A percentile compares a stretch with the other conserved stretches of the same genome.
phyloP scores from a whole-genome alignment of 2,113 vertebrate genomes.

The Cepphus grylle region DNA sequence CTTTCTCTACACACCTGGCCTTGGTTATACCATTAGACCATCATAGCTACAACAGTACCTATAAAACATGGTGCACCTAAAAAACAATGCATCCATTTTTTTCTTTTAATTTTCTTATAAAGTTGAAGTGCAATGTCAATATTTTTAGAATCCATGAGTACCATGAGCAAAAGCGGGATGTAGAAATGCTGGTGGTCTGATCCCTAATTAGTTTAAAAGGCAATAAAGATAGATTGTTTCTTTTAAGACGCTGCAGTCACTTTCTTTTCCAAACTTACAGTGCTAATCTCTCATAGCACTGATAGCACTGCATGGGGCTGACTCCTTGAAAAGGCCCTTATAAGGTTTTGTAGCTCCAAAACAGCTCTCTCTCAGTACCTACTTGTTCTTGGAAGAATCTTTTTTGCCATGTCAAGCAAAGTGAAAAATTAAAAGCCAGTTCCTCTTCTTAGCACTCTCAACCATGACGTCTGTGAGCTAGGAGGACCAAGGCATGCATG shows the following conservation, averaged over 20 bases:
- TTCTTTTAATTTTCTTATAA: neutral
- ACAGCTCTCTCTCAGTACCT: neutral
- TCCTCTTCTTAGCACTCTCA: neutral
- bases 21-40: neutral
- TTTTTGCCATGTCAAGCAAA: neutral
- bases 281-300: neutral
- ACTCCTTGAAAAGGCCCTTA: neutral
- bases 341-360: neutral
- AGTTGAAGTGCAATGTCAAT: neutral
- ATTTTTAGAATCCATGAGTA: neutral
- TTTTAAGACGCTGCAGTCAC: neutral
- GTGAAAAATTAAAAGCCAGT: neutral
- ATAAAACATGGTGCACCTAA: neutral
- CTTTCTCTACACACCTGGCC: neutral
- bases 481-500: neutral
- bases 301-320: neutral
- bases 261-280: neutral
- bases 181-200: constrained; percentile 18
- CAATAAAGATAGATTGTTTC: neutral
- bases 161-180: constrained; percentile 7
- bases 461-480: neutral
- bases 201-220: neutral
- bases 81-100: neutral
- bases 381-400: neutral
- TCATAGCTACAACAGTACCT: neutral